Base-by-base conservation (phyloP, 2,113 vertebrate genomes). In the Dasypus novemcinctus region DNA sequence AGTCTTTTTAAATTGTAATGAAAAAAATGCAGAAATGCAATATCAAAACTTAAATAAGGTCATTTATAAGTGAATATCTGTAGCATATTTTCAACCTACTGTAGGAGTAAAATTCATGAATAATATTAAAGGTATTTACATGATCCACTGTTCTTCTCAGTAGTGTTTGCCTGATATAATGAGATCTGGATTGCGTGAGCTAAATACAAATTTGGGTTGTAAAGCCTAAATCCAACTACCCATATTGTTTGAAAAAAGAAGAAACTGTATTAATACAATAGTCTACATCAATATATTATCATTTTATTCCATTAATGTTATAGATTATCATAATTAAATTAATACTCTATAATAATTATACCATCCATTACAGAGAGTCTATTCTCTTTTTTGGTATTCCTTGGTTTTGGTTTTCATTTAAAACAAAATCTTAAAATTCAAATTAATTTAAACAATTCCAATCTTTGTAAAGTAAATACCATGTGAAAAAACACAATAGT, bases 101-200 rank as follows among this genome's bases (percentile, higher is more conserved):
- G 90, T 90, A 87, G 95, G 33, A 97, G 71, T 97, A 95, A 98
- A 98, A 98, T 93, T 98, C 97, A 98, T 98, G 97, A 98, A 98
- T 98, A 98, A 98, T 97, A 98, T 98, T 98, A 98, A 95, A 95
- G 80, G 84, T 98, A 98, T 98, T 98, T 98, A 98, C 93, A 95
- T 95, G 98, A 98, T 97, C 93, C 96, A 98, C 97, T 96, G 96
- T 97, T 94, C 97, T 97, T 84, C 93, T 95, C 92, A 96, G 97
- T 93, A 96, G 95, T 97, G 96, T 98, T 98, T 98, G 96, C 96
- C 94, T 98, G 98, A 98, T 80, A 36, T 97, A 98, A 98, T 98
- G 97, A 98, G 96, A 97, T 97, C 95, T 95, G 87, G 72, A 97
- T 90, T 97, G 97, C 91, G 89, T 96, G 95, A 98, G 96, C 95